A percentile compares a stretch with the other conserved stretches of the same genome.
phyloP scores from a whole-genome alignment of 2,888 invertebrate genomes.

The Agriotes lineatus region DNA sequence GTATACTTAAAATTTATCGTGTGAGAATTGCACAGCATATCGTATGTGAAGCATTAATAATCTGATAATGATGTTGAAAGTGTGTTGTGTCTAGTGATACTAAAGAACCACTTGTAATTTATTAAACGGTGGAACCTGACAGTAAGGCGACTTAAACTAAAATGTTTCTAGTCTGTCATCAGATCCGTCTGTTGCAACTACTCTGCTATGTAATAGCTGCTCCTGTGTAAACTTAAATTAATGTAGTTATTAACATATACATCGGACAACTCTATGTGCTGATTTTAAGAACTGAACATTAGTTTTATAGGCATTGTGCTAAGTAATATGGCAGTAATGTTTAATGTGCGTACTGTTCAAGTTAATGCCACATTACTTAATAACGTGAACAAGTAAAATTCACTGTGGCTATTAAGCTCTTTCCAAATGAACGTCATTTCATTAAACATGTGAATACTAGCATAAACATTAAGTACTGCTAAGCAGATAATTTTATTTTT shows the following conservation, averaged over 20 bases:
- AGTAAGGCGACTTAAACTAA: not conserved
- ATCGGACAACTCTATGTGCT: constrained; percentile 3
- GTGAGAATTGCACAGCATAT: not conserved
- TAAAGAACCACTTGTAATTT: not conserved
- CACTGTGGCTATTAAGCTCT: constrained; percentile 43
- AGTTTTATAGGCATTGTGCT: not conserved
- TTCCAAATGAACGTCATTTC: constrained; percentile 46
- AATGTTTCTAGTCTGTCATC: constrained; percentile 15
- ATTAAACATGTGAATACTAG: constrained; percentile 44
- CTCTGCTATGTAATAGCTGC: constrained; percentile 12
- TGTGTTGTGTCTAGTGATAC: not conserved
- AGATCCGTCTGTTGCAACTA: not conserved
- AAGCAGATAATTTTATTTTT: constrained; percentile 64
- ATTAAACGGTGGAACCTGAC: not conserved
- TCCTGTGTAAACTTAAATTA: not conserved
- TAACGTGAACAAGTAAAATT: constrained; percentile 45
- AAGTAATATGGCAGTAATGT: constrained; percentile 9
- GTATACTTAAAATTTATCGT: not conserved
- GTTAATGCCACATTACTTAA: constrained; percentile 2
- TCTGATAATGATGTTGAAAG: not conserved
- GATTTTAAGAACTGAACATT: constrained; percentile 1
- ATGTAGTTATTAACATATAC: constrained; percentile 5
- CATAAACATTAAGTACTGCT: constrained; percentile 59
- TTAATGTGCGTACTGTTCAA: not conserved
- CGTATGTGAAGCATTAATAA: not conserved